These are phyloP conservation scores for Pilophorus perplexus DNA, from an alignment of 2,888 invertebrate species.

Conservation along the genomic window DNA sequence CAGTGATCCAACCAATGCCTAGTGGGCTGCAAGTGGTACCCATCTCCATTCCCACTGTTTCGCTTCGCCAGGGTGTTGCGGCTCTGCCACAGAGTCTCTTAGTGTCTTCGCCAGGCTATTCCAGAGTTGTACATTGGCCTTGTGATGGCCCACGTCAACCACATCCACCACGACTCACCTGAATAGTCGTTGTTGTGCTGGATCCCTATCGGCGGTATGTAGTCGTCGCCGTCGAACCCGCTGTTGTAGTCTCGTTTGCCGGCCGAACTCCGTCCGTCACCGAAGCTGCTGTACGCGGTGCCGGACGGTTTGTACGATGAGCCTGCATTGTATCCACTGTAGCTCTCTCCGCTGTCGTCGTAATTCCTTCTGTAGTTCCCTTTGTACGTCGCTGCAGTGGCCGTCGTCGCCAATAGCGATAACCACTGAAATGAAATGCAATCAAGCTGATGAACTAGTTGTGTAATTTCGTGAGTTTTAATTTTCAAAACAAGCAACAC, in stretches of 20 bases:
- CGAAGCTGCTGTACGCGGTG: not conserved
- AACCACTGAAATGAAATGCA: constrained; percentile 3
- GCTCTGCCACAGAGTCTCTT: too few species aligned
- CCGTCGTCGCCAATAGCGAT: constrained; percentile 11
- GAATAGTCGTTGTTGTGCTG: constrained; percentile 37
- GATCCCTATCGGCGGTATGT: constrained; percentile 22
- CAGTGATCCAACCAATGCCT: too few species aligned
- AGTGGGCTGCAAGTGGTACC: too few species aligned
- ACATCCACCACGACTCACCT: too few species aligned
- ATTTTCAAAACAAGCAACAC: too few species aligned
- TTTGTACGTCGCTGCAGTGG: not conserved
- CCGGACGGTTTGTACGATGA: not conserved
- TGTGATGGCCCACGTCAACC: too few species aligned
- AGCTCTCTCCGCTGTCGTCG: constrained; percentile 29
- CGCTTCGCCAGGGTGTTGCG: too few species aligned
- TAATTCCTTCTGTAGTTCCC: constrained; percentile 13
- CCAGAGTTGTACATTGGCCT: too few species aligned
- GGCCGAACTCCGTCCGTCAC: not conserved
- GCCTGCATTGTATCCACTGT: constrained; percentile 8
- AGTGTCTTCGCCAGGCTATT: too few species aligned
- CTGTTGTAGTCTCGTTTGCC: constrained; percentile 19
- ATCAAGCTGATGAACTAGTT: not conserved
- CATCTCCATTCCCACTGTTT: too few species aligned
- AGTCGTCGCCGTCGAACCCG: constrained; percentile 28
- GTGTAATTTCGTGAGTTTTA: not conserved